These are phyloP conservation scores for Carposina sasakii DNA, from an alignment of 1,140 invertebrate species.

Conservation along the genomic window DNA sequence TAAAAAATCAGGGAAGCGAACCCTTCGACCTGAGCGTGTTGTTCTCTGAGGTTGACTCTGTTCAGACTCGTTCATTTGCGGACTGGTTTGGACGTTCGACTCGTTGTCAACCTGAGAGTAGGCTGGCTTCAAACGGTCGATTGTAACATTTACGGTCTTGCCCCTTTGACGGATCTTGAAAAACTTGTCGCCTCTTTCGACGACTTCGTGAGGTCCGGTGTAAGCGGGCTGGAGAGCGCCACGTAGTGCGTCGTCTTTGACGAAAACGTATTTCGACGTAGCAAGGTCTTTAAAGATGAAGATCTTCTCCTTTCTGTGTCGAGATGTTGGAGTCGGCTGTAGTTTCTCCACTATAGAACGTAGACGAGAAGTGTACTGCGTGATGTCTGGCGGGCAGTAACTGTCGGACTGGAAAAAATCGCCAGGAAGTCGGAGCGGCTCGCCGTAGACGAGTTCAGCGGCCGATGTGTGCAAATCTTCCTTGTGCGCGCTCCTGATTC, in stretches of 20 bases:
- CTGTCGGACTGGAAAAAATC: constrained; percentile 35
- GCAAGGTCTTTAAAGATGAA: constrained; percentile 23
- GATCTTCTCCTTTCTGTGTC: background rate
- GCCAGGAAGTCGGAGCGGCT: constrained; percentile 36
- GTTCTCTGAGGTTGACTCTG: too few relatives aligned
- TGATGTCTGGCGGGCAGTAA: background rate
- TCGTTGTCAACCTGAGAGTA: too few relatives aligned
- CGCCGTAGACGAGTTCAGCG: constrained; percentile 46
- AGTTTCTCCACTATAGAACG: background rate
- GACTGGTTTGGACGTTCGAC: too few relatives aligned
- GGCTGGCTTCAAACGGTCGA: too few relatives aligned
- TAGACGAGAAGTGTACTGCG: background rate
- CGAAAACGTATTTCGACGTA: constrained; percentile 29
- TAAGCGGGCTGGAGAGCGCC: constrained; percentile 28
- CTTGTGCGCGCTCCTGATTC: constrained; percentile 31
- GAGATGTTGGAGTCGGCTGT: background rate
- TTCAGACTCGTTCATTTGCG: too few relatives aligned
- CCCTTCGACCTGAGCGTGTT: too few relatives aligned
- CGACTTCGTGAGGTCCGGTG: constrained; percentile 34
- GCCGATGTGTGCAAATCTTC: constrained; percentile 25
- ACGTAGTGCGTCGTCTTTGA: constrained; percentile 27
- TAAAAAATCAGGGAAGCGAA: too few relatives aligned
- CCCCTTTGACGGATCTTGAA: too few relatives aligned
- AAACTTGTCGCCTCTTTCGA: too few relatives aligned
- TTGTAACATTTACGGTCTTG: too few relatives aligned